A percentile compares a stretch with the other conserved stretches of the same genome.
Evolutionary conservation across 2,888 invertebrate genomes (phyloP).

Genomic region (Rhagonycha lutea): DNA sequence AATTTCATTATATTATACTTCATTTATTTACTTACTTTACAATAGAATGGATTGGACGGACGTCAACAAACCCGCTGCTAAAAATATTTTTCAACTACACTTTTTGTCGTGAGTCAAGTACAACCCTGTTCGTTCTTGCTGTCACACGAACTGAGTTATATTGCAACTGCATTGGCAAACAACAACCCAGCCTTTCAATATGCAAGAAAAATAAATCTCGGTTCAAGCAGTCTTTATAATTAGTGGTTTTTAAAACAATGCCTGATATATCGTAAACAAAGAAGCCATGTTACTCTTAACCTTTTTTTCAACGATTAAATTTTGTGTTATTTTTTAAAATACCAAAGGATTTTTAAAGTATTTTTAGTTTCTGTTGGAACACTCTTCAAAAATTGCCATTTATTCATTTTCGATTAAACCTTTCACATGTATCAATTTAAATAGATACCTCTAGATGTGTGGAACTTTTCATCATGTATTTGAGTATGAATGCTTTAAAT

Average conservation of each 20-base stretch:
- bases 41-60: not conserved
- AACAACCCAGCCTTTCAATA: constrained; percentile 52
- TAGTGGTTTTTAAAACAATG: constrained; percentile 56
- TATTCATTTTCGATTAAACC: constrained; percentile 11
- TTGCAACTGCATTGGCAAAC: constrained; percentile 51
- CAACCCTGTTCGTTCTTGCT: constrained; percentile 45
- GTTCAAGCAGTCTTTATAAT: constrained; percentile 51
- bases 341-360: constrained; percentile 43
- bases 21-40: no score
- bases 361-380: not conserved
- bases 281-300: constrained; percentile 31
- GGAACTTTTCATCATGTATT: not conserved
- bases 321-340: constrained; percentile 41
- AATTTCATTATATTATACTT: no score
- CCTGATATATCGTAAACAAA: constrained; percentile 34
- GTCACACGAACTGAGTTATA: constrained; percentile 56
- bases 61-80: not conserved
- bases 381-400: constrained; percentile 6
- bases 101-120: constrained; percentile 19
- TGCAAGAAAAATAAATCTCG: constrained; percentile 57
- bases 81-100: not conserved
- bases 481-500: constrained; percentile 3
- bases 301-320: constrained; percentile 4
- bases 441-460: not conserved
- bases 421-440: constrained; percentile 3